Base-by-base conservation (phyloP, 2,888 invertebrate species). In the Cryptus armator region DNA sequence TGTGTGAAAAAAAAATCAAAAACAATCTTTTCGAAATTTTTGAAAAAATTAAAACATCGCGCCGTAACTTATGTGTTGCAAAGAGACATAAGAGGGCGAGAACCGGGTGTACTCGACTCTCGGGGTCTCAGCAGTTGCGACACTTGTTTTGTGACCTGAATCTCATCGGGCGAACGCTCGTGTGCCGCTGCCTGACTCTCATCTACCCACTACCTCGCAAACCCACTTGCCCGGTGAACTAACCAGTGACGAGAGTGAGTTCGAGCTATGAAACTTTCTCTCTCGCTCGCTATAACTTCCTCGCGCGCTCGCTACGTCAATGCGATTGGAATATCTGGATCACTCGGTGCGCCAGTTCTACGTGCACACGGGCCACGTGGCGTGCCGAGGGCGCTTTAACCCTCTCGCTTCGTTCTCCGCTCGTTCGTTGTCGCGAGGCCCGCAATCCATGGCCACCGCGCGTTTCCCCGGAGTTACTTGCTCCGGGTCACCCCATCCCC, bases 121-220 rank as follows among this genome's bases (percentile, higher is more conserved):
- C 46, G 32, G 37, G 53, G 32, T 59, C 44, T 59, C 71, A 53
- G 67, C 70, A 84, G 87, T 91, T 91, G 90, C 91, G 90, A 91
- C 91, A 92, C 91, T 92, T 92, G 91, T 91, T 92, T 91, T 90
- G 89, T 90, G 91, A 92, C 92, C 92, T 92, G 91, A 88, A 92
- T 92, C 87, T 85, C 87, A 86, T 86, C 83, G 75, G 80, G 82
- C 46, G 64, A 75, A 24, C 24, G 66, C 44, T 66, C 79, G 56
- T 59, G 74, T 81, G 53, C 37, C 64, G 16, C 51, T 12, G 51
- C 37, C 37, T 62, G 59, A 14, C 16, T 48, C 24, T 43, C 46
- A 24, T 46, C 46, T 62, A 72, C 53, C 51, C 71, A 64, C 79
- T 48, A 48, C 43, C 71, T 51, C 37, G 64, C 37, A 46, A 62